A percentile compares a stretch with the other conserved stretches of the same genome.
Evolutionary conservation across 1,140 invertebrate genomes (phyloP).

Genomic region (Heliconius melpomene): DNA sequence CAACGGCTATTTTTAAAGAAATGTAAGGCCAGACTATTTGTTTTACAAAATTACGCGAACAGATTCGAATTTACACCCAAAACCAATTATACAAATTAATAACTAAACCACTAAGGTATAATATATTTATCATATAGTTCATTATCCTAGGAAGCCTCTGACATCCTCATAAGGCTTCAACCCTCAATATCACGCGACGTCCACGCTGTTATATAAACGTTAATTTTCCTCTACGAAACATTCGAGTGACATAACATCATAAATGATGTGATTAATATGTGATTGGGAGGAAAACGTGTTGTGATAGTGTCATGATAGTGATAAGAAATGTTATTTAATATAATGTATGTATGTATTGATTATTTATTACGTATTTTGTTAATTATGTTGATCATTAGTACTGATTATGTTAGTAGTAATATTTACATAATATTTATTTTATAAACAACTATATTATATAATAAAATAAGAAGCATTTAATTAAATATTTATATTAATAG

Average conservation of each 20-base stretch:
- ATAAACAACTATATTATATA: too few relatives aligned
- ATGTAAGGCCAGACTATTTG: too few relatives aligned
- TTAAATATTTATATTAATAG: too few relatives aligned
- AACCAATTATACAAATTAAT: neutral
- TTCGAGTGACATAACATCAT: neutral
- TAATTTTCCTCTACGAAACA: slow-evolving; percentile 4
- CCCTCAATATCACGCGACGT: neutral
- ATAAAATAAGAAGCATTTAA: too few relatives aligned
- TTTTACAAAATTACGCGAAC: too few relatives aligned
- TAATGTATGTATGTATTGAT: too few relatives aligned
- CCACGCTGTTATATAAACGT: neutral
- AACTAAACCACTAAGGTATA: neutral
- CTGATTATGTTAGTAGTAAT: too few relatives aligned
- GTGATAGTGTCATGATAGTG: neutral
- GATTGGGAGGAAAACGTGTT: neutral
- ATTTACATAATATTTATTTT: too few relatives aligned
- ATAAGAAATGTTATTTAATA: neutral
- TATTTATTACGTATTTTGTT: too few relatives aligned
- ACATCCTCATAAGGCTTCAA: neutral
- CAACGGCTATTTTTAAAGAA: too few relatives aligned
- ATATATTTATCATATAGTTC: slow-evolving; percentile 1
- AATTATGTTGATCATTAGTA: too few relatives aligned
- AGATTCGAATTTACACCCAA: too few relatives aligned
- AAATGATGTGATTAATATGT: neutral
- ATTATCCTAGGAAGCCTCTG: slow-evolving; percentile 1